Percentiles rank a stretch among this genome's conserved stretches.
Conservation (phyloP, 2,797 vertebrate genomes). For the Microctenopoma lineatum region DNA sequence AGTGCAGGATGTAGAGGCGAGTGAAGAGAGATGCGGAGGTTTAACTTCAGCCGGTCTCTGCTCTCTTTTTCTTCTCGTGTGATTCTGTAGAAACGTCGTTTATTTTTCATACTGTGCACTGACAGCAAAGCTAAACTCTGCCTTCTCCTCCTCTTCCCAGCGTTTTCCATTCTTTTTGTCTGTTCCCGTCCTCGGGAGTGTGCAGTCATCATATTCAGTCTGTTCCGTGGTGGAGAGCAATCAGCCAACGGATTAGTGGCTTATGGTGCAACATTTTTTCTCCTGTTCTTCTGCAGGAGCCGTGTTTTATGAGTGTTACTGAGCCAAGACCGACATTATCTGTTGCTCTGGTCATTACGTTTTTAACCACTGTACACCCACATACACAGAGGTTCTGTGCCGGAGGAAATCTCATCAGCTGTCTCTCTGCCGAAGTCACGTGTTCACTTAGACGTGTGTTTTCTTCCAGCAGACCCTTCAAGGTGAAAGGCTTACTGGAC, state of each 20-base stretch:
- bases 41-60: not conserved
- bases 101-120: too few species aligned
- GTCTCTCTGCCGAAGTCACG: too few species aligned
- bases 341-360: not conserved
- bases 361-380: not conserved
- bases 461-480: too few species aligned
- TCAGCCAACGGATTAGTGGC: constrained; percentile 44
- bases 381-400: not conserved
- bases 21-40: not conserved
- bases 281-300: constrained; percentile 15
- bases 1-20: too few species aligned
- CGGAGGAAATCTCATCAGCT: too few species aligned
- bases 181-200: constrained; percentile 4
- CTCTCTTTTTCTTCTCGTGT: not conserved
- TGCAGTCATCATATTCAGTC: constrained; percentile 53
- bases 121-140: not conserved
- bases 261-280: constrained; percentile 28
- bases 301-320: constrained; percentile 16
- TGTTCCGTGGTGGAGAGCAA: constrained; percentile 6
- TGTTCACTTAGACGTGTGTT: too few species aligned
- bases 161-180: not conserved
- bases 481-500: too few species aligned
- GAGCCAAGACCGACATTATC: constrained; percentile 42
- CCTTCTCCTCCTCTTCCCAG: constrained; percentile 10
- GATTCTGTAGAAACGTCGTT: not conserved